Evolutionary conservation across 2,113 vertebrate species (phyloP).

Genomic region (Poeciliopsis occidentalis): DNA sequence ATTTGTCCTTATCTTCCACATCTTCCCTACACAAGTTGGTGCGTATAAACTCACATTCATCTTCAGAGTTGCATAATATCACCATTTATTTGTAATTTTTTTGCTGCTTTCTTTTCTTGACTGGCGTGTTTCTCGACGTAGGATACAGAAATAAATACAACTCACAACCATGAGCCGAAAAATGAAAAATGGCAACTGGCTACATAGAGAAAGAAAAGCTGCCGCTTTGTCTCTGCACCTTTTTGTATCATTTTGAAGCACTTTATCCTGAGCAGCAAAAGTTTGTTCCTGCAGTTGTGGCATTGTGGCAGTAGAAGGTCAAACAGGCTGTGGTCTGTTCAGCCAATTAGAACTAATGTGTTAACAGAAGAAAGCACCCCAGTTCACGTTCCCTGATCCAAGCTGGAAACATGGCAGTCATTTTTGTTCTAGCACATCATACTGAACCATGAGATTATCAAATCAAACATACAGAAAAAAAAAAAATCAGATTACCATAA

Average conservation of each 20-base stretch:
- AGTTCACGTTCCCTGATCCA: slow-evolving; percentile 20
- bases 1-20: background rate
- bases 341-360: slow-evolving; percentile 53
- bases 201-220: no score
- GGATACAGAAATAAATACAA: no score
- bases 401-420: slow-evolving; percentile 36
- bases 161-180: no score
- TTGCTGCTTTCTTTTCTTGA: no score
- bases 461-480: slow-evolving; percentile 43
- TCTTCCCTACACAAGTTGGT: background rate
- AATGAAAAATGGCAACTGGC: no score
- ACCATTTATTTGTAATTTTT: no score
- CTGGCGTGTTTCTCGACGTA: no score
- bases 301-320: slow-evolving; percentile 31
- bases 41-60: no score
- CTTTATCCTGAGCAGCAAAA: background rate
- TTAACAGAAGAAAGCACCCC: slow-evolving; percentile 40
- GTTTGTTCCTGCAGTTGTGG: slow-evolving; percentile 18
- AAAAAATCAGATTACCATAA: slow-evolving; percentile 29
- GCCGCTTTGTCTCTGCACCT: slow-evolving; percentile 3
- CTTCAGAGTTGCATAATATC: no score
- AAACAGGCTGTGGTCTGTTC: slow-evolving; percentile 48
- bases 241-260: background rate
- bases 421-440: slow-evolving; percentile 33
- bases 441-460: slow-evolving; percentile 47